A percentile compares a stretch with the other conserved stretches of the same genome.
phyloP scores from a whole-genome alignment of 2,797 vertebrate species.

The Arctocebus calabarensis region DNA sequence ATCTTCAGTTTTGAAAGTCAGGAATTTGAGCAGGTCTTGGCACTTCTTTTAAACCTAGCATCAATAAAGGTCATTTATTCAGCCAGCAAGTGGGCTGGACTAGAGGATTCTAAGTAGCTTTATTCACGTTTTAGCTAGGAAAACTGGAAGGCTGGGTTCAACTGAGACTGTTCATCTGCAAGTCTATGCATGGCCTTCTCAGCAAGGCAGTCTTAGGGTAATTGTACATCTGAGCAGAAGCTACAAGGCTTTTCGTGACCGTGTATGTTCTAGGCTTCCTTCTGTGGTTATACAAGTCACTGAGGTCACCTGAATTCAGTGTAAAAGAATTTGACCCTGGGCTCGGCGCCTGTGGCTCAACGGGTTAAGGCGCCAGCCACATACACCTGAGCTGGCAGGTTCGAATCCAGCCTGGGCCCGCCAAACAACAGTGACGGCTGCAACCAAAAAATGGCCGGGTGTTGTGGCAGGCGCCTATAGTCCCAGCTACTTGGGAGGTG shows the following conservation, averaged over 20 bases:
- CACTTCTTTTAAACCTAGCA: neutral
- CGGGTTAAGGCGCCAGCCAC: too few relatives aligned
- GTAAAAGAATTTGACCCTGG: neutral
- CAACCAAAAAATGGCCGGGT: too few relatives aligned
- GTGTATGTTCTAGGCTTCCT: neutral
- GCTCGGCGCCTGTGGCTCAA: too few relatives aligned
- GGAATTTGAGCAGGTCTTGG: conserved; percentile 5
- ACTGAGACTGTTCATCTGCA: neutral
- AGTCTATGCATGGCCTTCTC: neutral
- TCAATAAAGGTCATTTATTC: neutral
- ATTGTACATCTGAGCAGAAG: neutral
- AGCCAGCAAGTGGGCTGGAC: neutral
- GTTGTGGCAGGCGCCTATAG: too few relatives aligned
- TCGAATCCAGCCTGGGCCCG: too few relatives aligned
- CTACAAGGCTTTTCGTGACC: neutral
- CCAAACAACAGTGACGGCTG: too few relatives aligned
- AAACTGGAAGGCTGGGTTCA: neutral
- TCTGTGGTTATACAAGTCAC: neutral
- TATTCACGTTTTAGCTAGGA: neutral
- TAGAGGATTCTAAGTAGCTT: neutral
- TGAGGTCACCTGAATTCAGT: neutral
- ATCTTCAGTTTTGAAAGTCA: neutral
- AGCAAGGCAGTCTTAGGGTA: neutral
- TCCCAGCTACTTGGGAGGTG: too few relatives aligned
- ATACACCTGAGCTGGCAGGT: too few relatives aligned